Evolutionary conservation across 2,797 vertebrate species (phyloP), one percentile per base, ranked within the genome.

Genomic region (Lates japonicus): DNA sequence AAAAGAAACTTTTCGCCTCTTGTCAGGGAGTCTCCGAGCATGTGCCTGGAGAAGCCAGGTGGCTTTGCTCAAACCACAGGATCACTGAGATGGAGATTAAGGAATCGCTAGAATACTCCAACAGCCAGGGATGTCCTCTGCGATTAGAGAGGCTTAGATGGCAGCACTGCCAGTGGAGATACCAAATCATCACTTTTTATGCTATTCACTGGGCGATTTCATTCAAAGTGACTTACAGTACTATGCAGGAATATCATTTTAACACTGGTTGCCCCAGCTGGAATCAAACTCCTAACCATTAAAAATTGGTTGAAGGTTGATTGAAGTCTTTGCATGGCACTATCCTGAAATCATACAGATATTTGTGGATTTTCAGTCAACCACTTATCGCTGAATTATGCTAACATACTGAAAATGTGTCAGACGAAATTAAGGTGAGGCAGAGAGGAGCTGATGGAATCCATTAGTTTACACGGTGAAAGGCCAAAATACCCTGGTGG

Each of bases 11-110:
- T 70, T 44, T 25, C 44, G 55, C 51, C 1, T 46, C 67, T 69
- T 78, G 63, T 52, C 55, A 11, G 13, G 52, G 83, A 81, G 66
- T 44, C 20, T 77, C 58, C 35, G n/a, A 48, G 51, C 70, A 64
- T 19, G 13, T 76, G 80, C 49, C 48, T 1, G 3, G 61, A 73
- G 66, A 68, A 85, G 61, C 72, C 86, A 80, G 87, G 84, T 84
- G 86, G 83, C 74, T 89, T 85, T 81, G 64, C 74, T 80, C 71
- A 68, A 83, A 86, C 84, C 52, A 41, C 9, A 20, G 55, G 44
- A 87, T 87, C 74, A 65, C 76, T 44, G 85, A 85, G 82, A 81
- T 78, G 79, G 82, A 90, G 87, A 88, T 90, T 83, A 91, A 73
- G 79, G 71, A 88, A 76, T 73, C 13, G 31, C 78, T 68, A 69